These are phyloP conservation scores for Teinopalpus imperialis DNA, from an alignment of 2,888 invertebrate species.

Conservation along the genomic window DNA sequence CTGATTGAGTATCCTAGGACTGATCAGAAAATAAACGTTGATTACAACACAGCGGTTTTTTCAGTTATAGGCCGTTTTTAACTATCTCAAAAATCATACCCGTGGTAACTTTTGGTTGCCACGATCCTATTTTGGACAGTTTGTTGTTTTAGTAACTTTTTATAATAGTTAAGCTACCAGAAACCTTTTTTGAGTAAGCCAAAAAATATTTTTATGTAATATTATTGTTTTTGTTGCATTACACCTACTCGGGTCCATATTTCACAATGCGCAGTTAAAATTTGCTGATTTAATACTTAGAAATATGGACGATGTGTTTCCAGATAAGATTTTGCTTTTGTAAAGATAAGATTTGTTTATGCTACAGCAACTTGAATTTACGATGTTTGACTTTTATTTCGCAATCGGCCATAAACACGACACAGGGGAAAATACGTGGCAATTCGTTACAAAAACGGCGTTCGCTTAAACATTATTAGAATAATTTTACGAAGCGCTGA, in stretches of 20 bases:
- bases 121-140: too few species aligned
- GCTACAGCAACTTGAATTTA: constrained; percentile 58
- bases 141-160: too few species aligned
- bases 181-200: too few species aligned
- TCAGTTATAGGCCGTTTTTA: too few species aligned
- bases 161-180: too few species aligned
- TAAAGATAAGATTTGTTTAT: constrained; percentile 68
- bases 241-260: background rate
- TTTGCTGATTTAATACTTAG: constrained; percentile 13
- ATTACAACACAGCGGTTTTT: too few species aligned
- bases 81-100: too few species aligned
- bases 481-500: constrained; percentile 72
- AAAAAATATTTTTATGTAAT: too few species aligned
- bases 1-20: too few species aligned
- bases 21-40: too few species aligned
- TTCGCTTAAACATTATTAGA: constrained; percentile 72
- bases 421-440: constrained; percentile 60
- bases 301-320: constrained; percentile 47
- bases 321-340: constrained; percentile 52
- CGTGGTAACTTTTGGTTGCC: too few species aligned
- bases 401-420: constrained; percentile 65
- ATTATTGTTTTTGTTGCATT: too few species aligned
- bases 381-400: constrained; percentile 65
- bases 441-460: constrained; percentile 67
- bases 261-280: constrained; percentile 5